These are phyloP conservation scores for Tokudaia tokunoshimensis DNA, from an alignment of 2,797 vertebrate species.

Conservation along the genomic window DNA sequence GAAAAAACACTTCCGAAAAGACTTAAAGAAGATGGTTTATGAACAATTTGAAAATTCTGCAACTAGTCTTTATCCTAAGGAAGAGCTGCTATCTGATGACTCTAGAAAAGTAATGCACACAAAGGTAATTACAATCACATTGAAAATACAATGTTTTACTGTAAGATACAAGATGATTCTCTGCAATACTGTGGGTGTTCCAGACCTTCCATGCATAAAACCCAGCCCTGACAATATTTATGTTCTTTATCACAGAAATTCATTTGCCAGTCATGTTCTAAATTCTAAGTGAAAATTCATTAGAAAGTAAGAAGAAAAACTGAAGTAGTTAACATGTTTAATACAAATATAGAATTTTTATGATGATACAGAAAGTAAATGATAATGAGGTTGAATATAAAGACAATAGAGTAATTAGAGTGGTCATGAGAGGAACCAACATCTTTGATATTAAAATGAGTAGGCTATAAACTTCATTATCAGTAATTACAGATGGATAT, in stretches of 20 bases:
- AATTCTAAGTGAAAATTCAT: neutral
- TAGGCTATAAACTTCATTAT: neutral
- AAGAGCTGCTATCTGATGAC: neutral
- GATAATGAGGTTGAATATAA: neutral
- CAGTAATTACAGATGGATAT: neutral
- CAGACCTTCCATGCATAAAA: neutral
- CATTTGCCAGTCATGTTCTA: neutral
- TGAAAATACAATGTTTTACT: no score
- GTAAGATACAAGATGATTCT: neutral
- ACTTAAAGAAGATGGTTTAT: neutral
- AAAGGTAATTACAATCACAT: neutral
- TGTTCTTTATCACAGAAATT: neutral
- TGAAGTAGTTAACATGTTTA: neutral
- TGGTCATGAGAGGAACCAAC: neutral
- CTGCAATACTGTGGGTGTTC: neutral
- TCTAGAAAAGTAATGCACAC: neutral
- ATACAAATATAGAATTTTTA: neutral
- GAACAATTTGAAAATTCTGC: neutral
- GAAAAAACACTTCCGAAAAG: neutral
- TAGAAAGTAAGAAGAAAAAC: neutral
- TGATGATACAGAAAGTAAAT: neutral
- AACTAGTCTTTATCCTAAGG: neutral
- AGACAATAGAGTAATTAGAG: neutral
- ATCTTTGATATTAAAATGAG: neutral
- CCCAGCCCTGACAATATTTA: neutral